Conservation (phyloP, 2,797 vertebrate species). For the Anabacerthia variegaticeps region DNA sequence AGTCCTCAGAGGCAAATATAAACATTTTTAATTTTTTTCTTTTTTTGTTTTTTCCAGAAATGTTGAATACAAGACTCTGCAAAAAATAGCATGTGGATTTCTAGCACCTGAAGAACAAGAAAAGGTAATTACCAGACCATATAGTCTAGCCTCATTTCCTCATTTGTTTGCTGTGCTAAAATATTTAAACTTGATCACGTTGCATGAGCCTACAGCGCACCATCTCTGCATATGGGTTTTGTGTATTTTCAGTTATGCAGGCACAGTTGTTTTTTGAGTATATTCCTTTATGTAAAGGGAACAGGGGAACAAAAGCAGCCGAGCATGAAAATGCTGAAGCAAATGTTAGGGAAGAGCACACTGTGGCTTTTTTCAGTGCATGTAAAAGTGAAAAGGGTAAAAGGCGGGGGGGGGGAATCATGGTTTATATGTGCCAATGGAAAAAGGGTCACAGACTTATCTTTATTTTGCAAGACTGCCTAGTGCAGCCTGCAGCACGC, state of each 20-base stretch:
- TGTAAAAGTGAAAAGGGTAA: neutral
- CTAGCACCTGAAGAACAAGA: slow-evolving; percentile 69
- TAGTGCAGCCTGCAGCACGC: neutral
- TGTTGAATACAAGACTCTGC: slow-evolving; percentile 62
- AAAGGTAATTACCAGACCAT: slow-evolving; percentile 72
- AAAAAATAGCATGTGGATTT: slow-evolving; percentile 68
- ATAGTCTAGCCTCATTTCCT: neutral
- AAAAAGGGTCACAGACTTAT: neutral
- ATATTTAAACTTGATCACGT: neutral
- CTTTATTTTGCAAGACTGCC: neutral
- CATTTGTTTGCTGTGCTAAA: slow-evolving; percentile 29
- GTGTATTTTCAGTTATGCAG: neutral
- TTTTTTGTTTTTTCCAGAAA: slow-evolving; percentile 63
- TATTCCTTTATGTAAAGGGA: neutral
- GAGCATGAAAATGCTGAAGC: neutral
- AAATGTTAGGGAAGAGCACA: neutral
- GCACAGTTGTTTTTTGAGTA: neutral
- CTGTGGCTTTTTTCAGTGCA: neutral
- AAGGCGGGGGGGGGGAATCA: neutral
- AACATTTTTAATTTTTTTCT: neutral
- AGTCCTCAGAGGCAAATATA: neutral
- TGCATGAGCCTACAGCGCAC: neutral
- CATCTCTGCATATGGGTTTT: neutral
- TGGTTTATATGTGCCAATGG: neutral
- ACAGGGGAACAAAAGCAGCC: neutral